These are phyloP conservation scores for Epinephelus lanceolatus DNA, from an alignment of 2,113 vertebrate species.

Conservation along the genomic window DNA sequence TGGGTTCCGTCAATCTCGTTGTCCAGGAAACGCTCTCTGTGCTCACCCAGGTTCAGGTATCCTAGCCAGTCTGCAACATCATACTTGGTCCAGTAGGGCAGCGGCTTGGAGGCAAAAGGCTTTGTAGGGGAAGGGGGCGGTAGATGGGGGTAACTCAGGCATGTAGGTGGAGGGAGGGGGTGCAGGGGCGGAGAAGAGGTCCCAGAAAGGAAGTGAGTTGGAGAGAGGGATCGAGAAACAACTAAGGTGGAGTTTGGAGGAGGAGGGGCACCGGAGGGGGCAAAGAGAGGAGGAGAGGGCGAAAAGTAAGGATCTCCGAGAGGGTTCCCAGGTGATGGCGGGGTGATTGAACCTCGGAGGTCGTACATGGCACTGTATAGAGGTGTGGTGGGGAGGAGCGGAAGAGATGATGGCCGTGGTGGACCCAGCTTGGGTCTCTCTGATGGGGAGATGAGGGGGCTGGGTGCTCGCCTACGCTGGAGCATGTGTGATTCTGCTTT, in stretches of 20 bases:
- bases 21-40: conserved; percentile 93
- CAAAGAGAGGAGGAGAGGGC: conserved; percentile 87
- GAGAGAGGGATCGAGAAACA: conserved; percentile 90
- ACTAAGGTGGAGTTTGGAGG: conserved; percentile 85
- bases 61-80: conserved; percentile 96
- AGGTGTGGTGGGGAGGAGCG: conserved; percentile 89
- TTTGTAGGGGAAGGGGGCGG: conserved; percentile 90
- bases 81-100: conserved; percentile 96
- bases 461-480: conserved; percentile 89
- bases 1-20: conserved; percentile 97
- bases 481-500: conserved; percentile 84
- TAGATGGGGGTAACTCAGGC: conserved; percentile 89
- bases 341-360: conserved; percentile 84
- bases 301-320: conserved; percentile 89
- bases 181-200: conserved; percentile 84
- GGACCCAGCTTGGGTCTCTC: conserved; percentile 89
- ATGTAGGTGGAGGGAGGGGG: conserved; percentile 83
- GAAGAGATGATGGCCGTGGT: conserved; percentile 91
- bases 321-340: conserved; percentile 86
- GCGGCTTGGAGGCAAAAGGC: conserved; percentile 92
- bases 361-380: conserved; percentile 86
- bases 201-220: conserved; percentile 90
- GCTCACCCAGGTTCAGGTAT: conserved; percentile 92
- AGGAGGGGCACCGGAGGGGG: conserved; percentile 87
- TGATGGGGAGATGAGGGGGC: conserved; percentile 90